Percentiles rank a stretch among this genome's conserved stretches.
These are phyloP conservation scores for Scotopteryx bipunctaria DNA, from an alignment of 2,888 invertebrate genomes.

Conservation along the genomic window DNA sequence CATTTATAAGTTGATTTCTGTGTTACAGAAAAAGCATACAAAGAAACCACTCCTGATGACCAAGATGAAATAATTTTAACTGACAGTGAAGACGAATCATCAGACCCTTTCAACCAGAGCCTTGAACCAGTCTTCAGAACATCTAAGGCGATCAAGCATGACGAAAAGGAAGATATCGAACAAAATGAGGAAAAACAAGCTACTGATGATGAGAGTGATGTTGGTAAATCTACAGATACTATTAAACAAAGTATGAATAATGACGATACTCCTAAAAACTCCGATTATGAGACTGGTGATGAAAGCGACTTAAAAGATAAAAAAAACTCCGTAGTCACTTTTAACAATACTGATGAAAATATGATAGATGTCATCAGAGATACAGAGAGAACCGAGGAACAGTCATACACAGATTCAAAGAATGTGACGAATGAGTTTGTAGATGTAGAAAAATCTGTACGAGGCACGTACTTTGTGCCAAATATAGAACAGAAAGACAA, in stretches of 20 bases:
- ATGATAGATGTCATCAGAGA: neutral
- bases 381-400: neutral
- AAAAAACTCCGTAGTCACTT: neutral
- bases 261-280: constrained; percentile 35
- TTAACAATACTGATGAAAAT: constrained; percentile 14
- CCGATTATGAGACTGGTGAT: constrained; percentile 31
- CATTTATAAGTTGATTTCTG: no score
- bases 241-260: constrained; percentile 41
- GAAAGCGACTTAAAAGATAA: constrained; percentile 34
- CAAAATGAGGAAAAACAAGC: constrained; percentile 35
- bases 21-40: constrained; percentile 58
- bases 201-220: constrained; percentile 37
- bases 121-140: constrained; percentile 66
- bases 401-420: constrained; percentile 1
- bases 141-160: constrained; percentile 41
- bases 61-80: constrained; percentile 48
- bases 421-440: neutral
- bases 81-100: constrained; percentile 57
- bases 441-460: neutral
- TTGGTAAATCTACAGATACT: constrained; percentile 46
- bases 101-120: constrained; percentile 60
- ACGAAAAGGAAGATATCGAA: constrained; percentile 25
- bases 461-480: neutral
- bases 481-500: constrained; percentile 12
- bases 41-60: constrained; percentile 36